These are phyloP conservation scores for Chaunax sp. DNA, from an alignment of 2,797 vertebrate species.

Conservation along the genomic window DNA sequence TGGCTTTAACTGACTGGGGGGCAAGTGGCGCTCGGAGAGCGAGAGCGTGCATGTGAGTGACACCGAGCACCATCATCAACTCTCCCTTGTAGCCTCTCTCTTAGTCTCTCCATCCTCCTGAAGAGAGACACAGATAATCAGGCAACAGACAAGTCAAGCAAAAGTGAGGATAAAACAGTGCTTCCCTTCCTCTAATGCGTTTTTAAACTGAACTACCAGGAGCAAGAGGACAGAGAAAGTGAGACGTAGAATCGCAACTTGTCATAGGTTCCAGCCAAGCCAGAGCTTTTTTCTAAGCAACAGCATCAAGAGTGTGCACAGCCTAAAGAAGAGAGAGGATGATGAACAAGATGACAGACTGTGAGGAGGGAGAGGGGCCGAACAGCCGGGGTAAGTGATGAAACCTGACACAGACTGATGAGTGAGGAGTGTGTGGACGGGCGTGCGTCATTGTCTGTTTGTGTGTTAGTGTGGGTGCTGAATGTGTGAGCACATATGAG, in stretches of 20 bases:
- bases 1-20: conserved; percentile 81
- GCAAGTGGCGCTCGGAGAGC: conserved; percentile 53
- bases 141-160: conserved; percentile 60
- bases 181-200: conserved; percentile 38
- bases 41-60: conserved; percentile 73
- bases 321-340: conserved; percentile 82
- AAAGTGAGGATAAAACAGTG: conserved; percentile 37
- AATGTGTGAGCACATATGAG: conserved; percentile 20
- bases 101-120: conserved; percentile 85
- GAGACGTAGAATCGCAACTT: conserved; percentile 25
- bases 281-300: conserved; percentile 30
- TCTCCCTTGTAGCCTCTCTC: conserved; percentile 77
- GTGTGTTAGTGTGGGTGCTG: conserved; percentile 35
- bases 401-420: conserved; percentile 49
- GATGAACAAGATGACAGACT: conserved; percentile 94
- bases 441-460: conserved; percentile 4
- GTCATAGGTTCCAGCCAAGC: conserved; percentile 21
- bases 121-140: conserved; percentile 59
- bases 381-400: conserved; percentile 92
- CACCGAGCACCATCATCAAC: conserved; percentile 78
- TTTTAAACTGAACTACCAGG: conserved; percentile 37
- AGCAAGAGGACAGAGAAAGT: conserved; percentile 22
- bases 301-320: conserved; percentile 36
- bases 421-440: conserved; percentile 12
- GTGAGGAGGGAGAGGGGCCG: conserved; percentile 92